Conservation (phyloP, 2,797 vertebrate genomes). For the Holocentrus rufus region DNA sequence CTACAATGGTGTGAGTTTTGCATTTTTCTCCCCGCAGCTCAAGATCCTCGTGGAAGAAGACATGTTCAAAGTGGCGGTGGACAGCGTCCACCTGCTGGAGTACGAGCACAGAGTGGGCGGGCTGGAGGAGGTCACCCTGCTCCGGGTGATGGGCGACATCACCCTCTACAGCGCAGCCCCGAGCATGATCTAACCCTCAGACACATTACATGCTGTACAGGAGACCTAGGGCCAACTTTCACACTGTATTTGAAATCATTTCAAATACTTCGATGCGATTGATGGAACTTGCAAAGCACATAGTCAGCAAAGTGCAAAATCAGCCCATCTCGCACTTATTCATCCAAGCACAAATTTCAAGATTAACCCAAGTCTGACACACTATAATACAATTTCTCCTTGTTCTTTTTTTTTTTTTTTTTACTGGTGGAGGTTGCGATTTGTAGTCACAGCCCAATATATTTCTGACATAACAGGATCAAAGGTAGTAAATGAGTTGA, state of each 20-base stretch:
- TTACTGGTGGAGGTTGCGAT: slow-evolving; percentile 35
- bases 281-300: slow-evolving; percentile 46
- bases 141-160: slow-evolving; percentile 87
- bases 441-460: slow-evolving; percentile 37
- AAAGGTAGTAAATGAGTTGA: slow-evolving; percentile 37
- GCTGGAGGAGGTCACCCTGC: slow-evolving; percentile 83
- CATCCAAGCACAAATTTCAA: slow-evolving; percentile 40
- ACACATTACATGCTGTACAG: not conserved
- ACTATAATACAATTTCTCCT: slow-evolving; percentile 15
- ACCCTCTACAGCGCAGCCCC: slow-evolving; percentile 81
- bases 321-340: slow-evolving; percentile 44
- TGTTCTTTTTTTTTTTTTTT: slow-evolving; percentile 21
- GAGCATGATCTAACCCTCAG: slow-evolving; percentile 81
- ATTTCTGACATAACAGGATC: slow-evolving; percentile 35
- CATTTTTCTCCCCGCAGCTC: slow-evolving; percentile 78
- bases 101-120: slow-evolving; percentile 86
- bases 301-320: slow-evolving; percentile 43
- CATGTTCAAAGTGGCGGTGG: slow-evolving; percentile 89
- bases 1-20: not conserved
- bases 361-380: slow-evolving; percentile 34
- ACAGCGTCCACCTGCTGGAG: slow-evolving; percentile 88
- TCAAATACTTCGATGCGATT: slow-evolving; percentile 22
- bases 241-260: slow-evolving; percentile 40
- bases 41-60: slow-evolving; percentile 90
- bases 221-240: slow-evolving; percentile 29